A percentile compares a stretch with the other conserved stretches of the same genome.
Conservation (phyloP, 2,888 invertebrate species). For the Acronicta leporina region DNA sequence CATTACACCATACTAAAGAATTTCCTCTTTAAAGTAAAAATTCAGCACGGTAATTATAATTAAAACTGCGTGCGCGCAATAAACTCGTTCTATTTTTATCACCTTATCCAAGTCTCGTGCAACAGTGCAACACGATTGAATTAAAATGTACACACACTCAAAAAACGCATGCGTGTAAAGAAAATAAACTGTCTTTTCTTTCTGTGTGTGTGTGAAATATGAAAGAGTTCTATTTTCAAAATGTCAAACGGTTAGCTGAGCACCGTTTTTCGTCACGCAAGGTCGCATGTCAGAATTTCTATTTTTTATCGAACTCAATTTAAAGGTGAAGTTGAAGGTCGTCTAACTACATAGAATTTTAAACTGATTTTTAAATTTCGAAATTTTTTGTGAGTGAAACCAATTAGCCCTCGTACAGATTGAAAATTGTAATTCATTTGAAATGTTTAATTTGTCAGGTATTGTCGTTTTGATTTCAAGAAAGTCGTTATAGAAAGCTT, state of each 20-base stretch:
- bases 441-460: too few relatives aligned
- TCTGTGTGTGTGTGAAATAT: constrained; percentile 8
- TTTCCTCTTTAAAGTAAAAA: constrained; percentile 27
- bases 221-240: constrained; percentile 32
- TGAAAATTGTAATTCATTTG: too few relatives aligned
- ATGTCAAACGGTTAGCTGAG: constrained; percentile 16
- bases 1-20: constrained; percentile 21
- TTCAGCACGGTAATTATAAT: constrained; percentile 29
- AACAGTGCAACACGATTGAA: constrained; percentile 13
- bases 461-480: too few relatives aligned
- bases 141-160: constrained; percentile 4
- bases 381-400: constrained; percentile 1
- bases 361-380: constrained; percentile 18
- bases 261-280: constrained; percentile 36
- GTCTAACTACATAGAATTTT: constrained; percentile 16
- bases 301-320: constrained; percentile 16
- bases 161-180: constrained; percentile 7
- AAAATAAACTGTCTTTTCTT: constrained; percentile 15
- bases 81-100: constrained; percentile 52
- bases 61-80: constrained; percentile 42
- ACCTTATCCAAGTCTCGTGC: constrained; percentile 35
- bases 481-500: too few relatives aligned
- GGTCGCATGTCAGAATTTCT: constrained; percentile 37
- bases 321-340: constrained; percentile 40
- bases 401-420: too few relatives aligned